phyloP scores from a whole-genome alignment of 2,113 vertebrate genomes.

The Tautogolabrus adspersus region DNA sequence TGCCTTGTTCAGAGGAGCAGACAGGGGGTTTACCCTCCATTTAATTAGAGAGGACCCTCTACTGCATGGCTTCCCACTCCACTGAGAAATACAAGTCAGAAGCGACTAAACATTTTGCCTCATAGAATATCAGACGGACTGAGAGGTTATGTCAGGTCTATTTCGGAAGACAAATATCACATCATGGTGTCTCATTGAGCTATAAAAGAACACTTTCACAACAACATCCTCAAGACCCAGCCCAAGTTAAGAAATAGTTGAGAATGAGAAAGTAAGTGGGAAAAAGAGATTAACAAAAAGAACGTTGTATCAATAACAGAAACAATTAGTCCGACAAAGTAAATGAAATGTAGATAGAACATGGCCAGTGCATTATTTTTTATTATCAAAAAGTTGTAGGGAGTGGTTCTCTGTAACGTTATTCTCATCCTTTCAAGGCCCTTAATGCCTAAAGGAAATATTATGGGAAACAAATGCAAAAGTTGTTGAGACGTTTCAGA shows the following conservation, averaged over 20 bases:
- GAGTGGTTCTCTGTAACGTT: too few species aligned
- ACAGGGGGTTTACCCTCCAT: conserved; percentile 43
- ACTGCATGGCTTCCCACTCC: conserved; percentile 37
- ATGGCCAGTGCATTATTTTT: too few species aligned
- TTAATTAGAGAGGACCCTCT: conserved; percentile 76
- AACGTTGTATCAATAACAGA: background rate
- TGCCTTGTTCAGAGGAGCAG: conserved; percentile 49
- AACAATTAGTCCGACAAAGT: background rate
- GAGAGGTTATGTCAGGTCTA: conserved; percentile 18
- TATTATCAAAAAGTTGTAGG: too few species aligned
- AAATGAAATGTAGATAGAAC: background rate
- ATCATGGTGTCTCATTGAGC: background rate
- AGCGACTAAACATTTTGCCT: background rate
- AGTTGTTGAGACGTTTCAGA: too few species aligned
- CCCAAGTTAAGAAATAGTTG: background rate
- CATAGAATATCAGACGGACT: background rate
- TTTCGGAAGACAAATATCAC: conserved; percentile 18
- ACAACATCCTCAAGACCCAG: background rate
- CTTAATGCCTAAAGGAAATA: too few species aligned
- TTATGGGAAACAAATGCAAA: too few species aligned
- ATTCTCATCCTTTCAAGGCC: too few species aligned
- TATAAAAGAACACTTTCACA: background rate
- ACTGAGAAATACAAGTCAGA: conserved; percentile 54
- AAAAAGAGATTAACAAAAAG: conserved; percentile 4
- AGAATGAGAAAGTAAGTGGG: background rate